Evolutionary conservation across 2,113 vertebrate species (phyloP).

Genomic region (Podilymbus podiceps): DNA sequence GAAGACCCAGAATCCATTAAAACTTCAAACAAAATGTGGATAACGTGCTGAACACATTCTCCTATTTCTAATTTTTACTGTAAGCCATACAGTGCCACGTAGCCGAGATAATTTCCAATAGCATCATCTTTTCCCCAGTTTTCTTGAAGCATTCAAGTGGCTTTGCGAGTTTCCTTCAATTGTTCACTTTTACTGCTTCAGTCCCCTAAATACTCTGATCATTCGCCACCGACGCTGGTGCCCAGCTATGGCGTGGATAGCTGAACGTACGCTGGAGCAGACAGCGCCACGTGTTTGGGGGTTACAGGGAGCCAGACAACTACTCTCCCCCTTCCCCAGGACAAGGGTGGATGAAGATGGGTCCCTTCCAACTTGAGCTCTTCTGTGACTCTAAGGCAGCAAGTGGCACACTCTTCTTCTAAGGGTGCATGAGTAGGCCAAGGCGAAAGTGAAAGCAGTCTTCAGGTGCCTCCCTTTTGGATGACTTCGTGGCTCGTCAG

Average conservation of each 20-base stretch:
- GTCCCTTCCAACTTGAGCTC: no score
- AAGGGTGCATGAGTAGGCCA: not conserved
- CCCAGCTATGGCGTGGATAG: not conserved
- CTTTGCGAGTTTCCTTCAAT: not conserved
- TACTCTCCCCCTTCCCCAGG: not conserved
- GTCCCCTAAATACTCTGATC: not conserved
- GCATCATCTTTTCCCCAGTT: conserved; percentile 15
- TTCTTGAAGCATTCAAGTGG: not conserved
- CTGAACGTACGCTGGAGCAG: not conserved
- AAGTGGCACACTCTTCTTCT: not conserved
- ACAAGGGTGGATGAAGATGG: not conserved
- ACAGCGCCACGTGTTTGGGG: fast-evolving
- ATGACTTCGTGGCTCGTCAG: not conserved
- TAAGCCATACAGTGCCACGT: not conserved
- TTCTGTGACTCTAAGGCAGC: not conserved
- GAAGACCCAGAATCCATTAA: conserved; percentile 9
- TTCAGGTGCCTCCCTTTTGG: not conserved
- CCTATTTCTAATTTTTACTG: conserved; percentile 34
- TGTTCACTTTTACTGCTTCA: not conserved
- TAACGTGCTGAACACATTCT: conserved; percentile 7
- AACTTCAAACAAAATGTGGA: conserved; percentile 4
- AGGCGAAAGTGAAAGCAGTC: not conserved
- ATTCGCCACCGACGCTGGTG: not conserved
- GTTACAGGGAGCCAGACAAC: not conserved
- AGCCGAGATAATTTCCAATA: not conserved